Base-by-base conservation (phyloP, 1,140 invertebrate species). In the Drosophila guanche region DNA sequence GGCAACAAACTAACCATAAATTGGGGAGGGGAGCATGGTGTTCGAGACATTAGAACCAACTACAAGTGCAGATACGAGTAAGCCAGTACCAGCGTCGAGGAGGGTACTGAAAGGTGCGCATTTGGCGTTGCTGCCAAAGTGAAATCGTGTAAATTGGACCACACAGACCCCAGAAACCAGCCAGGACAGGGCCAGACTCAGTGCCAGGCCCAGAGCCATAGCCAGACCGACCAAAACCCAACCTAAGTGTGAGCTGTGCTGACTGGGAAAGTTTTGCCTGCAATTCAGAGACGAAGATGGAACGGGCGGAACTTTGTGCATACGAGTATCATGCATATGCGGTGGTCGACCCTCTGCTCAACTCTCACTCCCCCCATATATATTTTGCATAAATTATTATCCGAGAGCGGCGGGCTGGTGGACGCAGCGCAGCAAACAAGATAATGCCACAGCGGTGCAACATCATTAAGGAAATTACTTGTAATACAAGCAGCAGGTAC, bases 401-500 rank as follows among this genome's bases (percentile, higher is more conserved):
- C 58, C 60, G 62, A 59, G 68, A 65, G 51, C 45, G 33, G 63
- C 22, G 43, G 52, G 45, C 6, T 42, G 51, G 23, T 7, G 58
- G 22, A 14, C 50, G 57, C 48, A 42, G 55, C 53, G 65, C 48
- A 51, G 57, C 83, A 86, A 86, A 86, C 81, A 88, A 85, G 81
- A 85, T 85, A 85, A 85, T 85, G 81, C 83, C 74, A 88, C 77
- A 75, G 77, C 74, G 78, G 81, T 63, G 77, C 81, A 86, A 88
- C 81, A 86, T 88, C 81, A 86, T 86, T 86, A 88, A 86, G 81
- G 73, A 86, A 86, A 86, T 86, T 86, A 81, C 81, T 86, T 77
- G 83, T 86, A 86, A 69, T 88, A 66, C 73, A 74, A 55, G 58
- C 73, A 80, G 61, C 81, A 76, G 80, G 66, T 85, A 76, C 79